A percentile compares a stretch with the other conserved stretches of the same genome.
phyloP scores from a whole-genome alignment of 2,113 vertebrate genomes.

The Carettochelys insculpta region DNA sequence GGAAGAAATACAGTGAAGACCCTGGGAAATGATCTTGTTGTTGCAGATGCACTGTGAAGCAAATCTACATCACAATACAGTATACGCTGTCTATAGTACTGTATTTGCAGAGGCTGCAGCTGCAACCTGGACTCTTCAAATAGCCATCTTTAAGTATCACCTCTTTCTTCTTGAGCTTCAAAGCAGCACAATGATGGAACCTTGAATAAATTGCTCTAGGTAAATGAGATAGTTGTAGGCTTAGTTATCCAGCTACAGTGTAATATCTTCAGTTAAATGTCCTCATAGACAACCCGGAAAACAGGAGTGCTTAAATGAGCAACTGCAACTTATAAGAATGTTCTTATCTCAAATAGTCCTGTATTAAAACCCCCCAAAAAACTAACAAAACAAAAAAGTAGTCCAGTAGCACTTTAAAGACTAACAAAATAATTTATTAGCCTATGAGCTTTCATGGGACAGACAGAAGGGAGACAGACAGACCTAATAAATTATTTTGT shows the following conservation, averaged over 20 bases:
- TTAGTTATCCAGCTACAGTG: neutral
- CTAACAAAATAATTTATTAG: no score
- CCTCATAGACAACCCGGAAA: neutral
- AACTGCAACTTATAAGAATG: neutral
- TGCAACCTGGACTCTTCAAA: slow-evolving; percentile 73
- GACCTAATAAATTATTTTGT: no score
- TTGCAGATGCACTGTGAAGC: slow-evolving; percentile 69
- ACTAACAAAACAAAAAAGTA: no score
- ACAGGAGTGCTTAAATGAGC: neutral
- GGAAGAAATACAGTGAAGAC: slow-evolving; percentile 84
- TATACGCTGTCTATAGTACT: slow-evolving; percentile 24
- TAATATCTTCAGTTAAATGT: slow-evolving; percentile 26
- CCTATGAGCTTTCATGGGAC: no score
- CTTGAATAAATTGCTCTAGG: slow-evolving; percentile 70
- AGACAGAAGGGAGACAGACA: no score
- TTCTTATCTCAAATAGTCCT: slow-evolving; percentile 1
- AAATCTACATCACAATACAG: slow-evolving; percentile 78
- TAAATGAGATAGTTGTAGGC: slow-evolving; percentile 59
- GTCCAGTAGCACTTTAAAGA: no score
- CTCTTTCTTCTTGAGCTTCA: slow-evolving; percentile 76
- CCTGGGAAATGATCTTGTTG: slow-evolving; percentile 76
- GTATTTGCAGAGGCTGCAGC: slow-evolving; percentile 70
- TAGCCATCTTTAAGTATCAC: slow-evolving; percentile 70
- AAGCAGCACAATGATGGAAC: slow-evolving; percentile 63
- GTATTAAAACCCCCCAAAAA: neutral